Evolutionary conservation across 2,888 invertebrate genomes (phyloP), one percentile per base, ranked within the genome.

Genomic region (Pollenia angustigena): DNA sequence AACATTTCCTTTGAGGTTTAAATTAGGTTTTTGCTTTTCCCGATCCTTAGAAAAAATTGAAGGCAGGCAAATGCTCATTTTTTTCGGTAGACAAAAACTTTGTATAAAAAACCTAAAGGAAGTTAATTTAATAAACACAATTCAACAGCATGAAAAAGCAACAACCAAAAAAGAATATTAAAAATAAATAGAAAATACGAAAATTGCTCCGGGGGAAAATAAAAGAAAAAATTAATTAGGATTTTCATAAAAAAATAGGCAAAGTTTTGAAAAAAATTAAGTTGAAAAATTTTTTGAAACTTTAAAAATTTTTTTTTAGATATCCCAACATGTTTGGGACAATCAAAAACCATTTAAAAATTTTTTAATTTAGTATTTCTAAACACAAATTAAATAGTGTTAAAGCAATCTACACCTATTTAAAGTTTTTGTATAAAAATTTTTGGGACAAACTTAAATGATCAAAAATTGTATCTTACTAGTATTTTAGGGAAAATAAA

Each of bases 101-200:
- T 32, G 32, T 32, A 32, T 56, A 1, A 56, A 23, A 56, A 11
- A 56, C 18, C 42, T 42, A 52, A 11, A 56, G 58, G 32, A 58
- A 58, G 58, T 40, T 50, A 50, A 79, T 79, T 79, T 79, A 79
- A 79, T 68, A 56, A 58, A n/a, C 69, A 40, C 23, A 68, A 68
- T 6, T 32, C 48, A 79, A 48, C 32, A 66, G 14, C 42, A 54
- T 16, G 3, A 56, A 9, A 32, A 78, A 56, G n/a, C 23, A 66
- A 32, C 11, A 9, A 32, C 56, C 8, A 60, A 48, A 74, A 50
- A 40, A 60, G 32, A 58, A 74, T 60, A 40, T 60, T 50, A 48
- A 74, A 60, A 11, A 48, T 10, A 60, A 74, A 74, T 48, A 40
- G 14, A 40, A 74, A 72, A 48, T 58, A 14, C 12, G 16, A 1